Evolutionary conservation across 2,797 vertebrate species (phyloP), one percentile per base, ranked within the genome.

Genomic region (Philypnodon macrostomus): DNA sequence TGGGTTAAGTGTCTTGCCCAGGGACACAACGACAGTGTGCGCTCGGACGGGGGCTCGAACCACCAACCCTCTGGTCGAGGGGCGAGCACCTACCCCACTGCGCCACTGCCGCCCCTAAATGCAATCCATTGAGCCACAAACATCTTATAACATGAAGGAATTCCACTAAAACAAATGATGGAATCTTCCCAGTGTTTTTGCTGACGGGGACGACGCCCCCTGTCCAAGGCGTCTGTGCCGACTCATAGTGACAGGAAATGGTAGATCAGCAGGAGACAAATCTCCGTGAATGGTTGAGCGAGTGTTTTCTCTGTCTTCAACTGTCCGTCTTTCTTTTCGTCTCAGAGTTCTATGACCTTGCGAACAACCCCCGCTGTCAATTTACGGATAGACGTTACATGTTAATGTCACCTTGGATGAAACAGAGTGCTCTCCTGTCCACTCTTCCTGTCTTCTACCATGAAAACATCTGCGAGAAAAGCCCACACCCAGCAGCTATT

Each of bases 211-310:
- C 64, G 53, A 66, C n/a, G 40, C 55, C 45, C 45, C 48, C 17
- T 16, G 5, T 69, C 64, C 29, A 48, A 60, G 65, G 42, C 48
- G 27, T 59, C 24, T 17, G 48, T 18, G 54, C 70, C 63, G 44
- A 62, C 58, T 69, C 47, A 49, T 58, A 68, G 63, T 80, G 81
- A 79, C 74, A 74, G 52, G 36, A 61, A 64, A 51, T 55, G 59
- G 63, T 58, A 50, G 65, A 80, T 66, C 63, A 74, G 52, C 39
- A 54, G 15, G 39, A 54, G 62, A 61, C 47, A 47, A 55, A 68
- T 67, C 53, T 55, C 42, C 63, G 70, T 58, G 46, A 73, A 73
- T 60, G 44, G 47, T 16, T 7, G 27, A 35, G 33, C n/a, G 2
- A 45, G 46, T 32, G 45, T 46, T 5, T n/a, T 32, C 34, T 51